phyloP scores from a whole-genome alignment of 2,888 invertebrate species.

The Tenthredo livida region DNA sequence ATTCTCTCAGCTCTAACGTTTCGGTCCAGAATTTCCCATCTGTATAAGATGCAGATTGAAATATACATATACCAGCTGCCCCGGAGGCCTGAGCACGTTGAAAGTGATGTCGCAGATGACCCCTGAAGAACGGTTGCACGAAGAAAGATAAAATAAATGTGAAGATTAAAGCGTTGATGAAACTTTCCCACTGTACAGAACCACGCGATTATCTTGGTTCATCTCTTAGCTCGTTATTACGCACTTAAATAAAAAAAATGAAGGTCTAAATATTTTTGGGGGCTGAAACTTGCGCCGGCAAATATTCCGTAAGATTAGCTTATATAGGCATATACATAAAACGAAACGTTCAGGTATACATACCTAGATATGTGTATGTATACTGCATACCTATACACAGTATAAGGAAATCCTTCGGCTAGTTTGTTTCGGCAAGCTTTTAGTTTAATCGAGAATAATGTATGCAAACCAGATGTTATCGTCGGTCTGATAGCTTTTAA shows the following conservation, averaged over 20 bases:
- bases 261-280: neutral
- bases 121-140: neutral
- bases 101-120: neutral
- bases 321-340: neutral
- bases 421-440: neutral
- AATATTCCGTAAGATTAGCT: neutral
- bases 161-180: conserved; percentile 29
- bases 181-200: conserved; percentile 11
- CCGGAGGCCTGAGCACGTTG: neutral
- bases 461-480: conserved; percentile 68
- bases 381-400: neutral
- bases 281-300: neutral
- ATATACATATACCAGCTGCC: neutral
- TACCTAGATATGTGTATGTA: too few relatives aligned
- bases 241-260: neutral
- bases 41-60: neutral
- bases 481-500: conserved; percentile 64
- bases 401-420: neutral
- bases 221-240: conserved; percentile 15
- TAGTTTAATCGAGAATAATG: conserved; percentile 8
- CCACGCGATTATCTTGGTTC: conserved; percentile 24
- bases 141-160: neutral
- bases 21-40: too few relatives aligned
- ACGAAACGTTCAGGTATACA: neutral
- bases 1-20: neutral